Conservation (phyloP, 2,113 vertebrate genomes). For the Noturus placidus region DNA sequence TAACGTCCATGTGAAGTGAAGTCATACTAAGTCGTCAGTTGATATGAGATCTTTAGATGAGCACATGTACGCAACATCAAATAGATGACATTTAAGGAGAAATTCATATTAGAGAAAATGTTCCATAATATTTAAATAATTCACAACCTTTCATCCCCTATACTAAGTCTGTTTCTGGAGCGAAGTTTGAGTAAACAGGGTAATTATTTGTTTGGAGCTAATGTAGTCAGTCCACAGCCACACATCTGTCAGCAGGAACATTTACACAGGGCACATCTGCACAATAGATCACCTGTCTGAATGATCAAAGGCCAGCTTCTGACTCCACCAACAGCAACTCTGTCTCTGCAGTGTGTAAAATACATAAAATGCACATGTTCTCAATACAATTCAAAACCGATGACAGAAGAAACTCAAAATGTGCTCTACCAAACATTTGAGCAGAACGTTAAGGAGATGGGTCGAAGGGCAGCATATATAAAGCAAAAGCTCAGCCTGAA, state of each 20-base stretch:
- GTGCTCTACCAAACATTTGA: too few species aligned
- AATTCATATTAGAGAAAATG: not conserved
- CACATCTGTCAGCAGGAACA: constrained; percentile 9
- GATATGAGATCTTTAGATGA: not conserved
- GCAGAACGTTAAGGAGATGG: not conserved
- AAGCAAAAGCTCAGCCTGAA: not conserved
- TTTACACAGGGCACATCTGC: not conserved
- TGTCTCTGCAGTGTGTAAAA: not conserved
- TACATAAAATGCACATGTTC: not conserved
- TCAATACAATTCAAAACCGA: not conserved
- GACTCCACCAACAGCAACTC: not conserved
- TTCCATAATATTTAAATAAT: not conserved
- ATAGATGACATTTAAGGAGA: not conserved
- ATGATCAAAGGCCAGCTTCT: constrained; percentile 26
- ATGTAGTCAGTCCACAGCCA: not conserved
- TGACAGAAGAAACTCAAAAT: not conserved
- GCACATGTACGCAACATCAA: not conserved
- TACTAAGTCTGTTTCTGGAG: not conserved
- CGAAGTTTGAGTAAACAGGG: constrained; percentile 3
- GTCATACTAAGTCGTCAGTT: not conserved
- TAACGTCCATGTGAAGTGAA: not conserved
- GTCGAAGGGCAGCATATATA: not conserved
- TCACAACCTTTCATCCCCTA: not conserved
- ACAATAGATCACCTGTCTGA: constrained; percentile 17
- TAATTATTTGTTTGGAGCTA: not conserved